Evolutionary conservation across 2,888 invertebrate species (phyloP), one percentile per base, ranked within the genome.

Genomic region (Pantelozetes paolii): DNA sequence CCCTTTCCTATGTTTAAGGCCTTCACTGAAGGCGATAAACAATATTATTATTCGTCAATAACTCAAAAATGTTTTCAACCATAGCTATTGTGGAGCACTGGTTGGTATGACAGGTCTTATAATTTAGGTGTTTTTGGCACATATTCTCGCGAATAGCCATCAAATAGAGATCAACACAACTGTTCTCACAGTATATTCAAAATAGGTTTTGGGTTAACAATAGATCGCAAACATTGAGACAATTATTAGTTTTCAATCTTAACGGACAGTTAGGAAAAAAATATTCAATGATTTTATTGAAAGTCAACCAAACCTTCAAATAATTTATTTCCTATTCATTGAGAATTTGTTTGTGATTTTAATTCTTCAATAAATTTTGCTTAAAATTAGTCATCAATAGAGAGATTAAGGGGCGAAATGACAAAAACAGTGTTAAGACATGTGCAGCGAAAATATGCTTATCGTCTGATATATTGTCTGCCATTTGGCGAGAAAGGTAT

Each of bases 21-120:
- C 26, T 23, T 57, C 3, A 57, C 57, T 57, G 26, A 5, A 57
- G 26, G 23, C 23, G 57, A 57, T 57, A 57, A 57, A 57, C 57
- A 57, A 57, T 57, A 57, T 57, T 57, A 57, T 57, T 57, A 57
- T 57, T 2, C 57, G 28, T 57, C 26, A 5, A 57, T 57, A 57
- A 57, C 57, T 57, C 57, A 57, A 23, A 57, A 57, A 9, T 45
- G 15, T 45, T 23, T 15, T 57, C 57, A 57, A 57, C 57, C 57
- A 57, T 23, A 57, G 20, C 57, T 26, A 3, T 15, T 45, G 8
- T 40, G 6, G 13, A 18, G 45, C 45, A 18, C 45, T 28, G 28
- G 28, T 3, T 57, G n/a, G n/a, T n/a, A n/a, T n/a, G 57, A 57
- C 57, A 57, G 57, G 28, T 26, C 28, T 57, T 23, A 26, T 15